Evolutionary conservation across 2,888 invertebrate genomes (phyloP).

Genomic region (Drosophila kanekoi): DNA sequence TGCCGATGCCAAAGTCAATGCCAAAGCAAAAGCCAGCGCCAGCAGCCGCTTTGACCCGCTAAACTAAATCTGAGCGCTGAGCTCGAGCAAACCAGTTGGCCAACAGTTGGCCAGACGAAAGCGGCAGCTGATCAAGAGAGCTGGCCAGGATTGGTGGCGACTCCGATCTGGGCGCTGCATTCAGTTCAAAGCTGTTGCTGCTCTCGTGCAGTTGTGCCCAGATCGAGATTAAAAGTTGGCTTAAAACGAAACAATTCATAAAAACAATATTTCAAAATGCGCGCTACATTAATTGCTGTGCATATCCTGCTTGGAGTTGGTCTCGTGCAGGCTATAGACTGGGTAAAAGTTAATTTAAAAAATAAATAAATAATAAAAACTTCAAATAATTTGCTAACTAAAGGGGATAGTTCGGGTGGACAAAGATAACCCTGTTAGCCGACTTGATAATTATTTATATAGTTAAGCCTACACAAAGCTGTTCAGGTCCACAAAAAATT

Average conservation of each 20-base stretch:
- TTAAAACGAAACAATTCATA: not conserved
- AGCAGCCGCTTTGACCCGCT: constrained; percentile 62
- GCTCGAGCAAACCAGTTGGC: constrained; percentile 66
- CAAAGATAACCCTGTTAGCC: not conserved
- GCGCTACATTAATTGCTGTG: constrained; percentile 29
- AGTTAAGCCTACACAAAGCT: too few relatives aligned
- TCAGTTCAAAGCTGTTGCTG: constrained; percentile 71
- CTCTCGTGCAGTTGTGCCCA: constrained; percentile 71
- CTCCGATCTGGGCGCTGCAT: constrained; percentile 50
- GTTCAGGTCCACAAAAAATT: too few relatives aligned
- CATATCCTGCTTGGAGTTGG: constrained; percentile 57
- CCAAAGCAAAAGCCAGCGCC: constrained; percentile 11
- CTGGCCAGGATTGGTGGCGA: constrained; percentile 49
- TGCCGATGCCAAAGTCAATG: not conserved
- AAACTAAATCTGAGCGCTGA: constrained; percentile 63
- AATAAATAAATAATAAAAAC: too few relatives aligned
- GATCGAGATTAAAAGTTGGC: constrained; percentile 25
- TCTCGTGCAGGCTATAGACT: constrained; percentile 36
- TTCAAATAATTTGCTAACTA: not conserved
- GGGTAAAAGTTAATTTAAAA: constrained; percentile 28
- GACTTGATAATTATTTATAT: too few relatives aligned
- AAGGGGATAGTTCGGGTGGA: not conserved
- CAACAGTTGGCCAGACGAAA: constrained; percentile 41
- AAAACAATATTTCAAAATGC: constrained; percentile 38
- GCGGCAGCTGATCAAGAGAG: constrained; percentile 37